These are phyloP conservation scores for Mus spicilegus DNA, from an alignment of 2,113 vertebrate species.

Conservation along the genomic window DNA sequence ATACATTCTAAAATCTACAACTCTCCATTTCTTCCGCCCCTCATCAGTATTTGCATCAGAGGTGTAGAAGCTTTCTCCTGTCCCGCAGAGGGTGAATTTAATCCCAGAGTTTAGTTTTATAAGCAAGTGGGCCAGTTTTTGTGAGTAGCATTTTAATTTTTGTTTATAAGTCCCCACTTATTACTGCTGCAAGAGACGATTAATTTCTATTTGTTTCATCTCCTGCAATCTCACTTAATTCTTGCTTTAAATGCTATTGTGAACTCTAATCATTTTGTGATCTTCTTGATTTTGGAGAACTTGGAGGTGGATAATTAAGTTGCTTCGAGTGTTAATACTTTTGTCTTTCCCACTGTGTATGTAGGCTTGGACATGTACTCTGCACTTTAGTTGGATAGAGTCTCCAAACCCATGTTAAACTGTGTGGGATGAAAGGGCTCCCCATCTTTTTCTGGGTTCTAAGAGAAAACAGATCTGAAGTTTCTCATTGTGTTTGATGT, in stretches of 20 bases:
- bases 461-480: constrained; percentile 23
- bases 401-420: not conserved
- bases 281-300: not conserved
- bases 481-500: constrained; percentile 1
- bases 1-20: not conserved
- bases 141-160: not conserved
- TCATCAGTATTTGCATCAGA: not conserved
- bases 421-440: not conserved
- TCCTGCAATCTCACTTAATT: not conserved
- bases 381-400: not conserved
- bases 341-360: not conserved
- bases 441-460: not conserved
- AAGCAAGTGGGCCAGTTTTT: not conserved
- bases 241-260: not conserved
- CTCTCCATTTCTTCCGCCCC: not conserved
- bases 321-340: not conserved
- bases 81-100: not conserved
- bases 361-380: not conserved
- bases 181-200: not conserved
- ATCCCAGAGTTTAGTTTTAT: not conserved
- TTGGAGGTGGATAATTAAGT: not conserved
- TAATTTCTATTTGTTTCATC: not conserved
- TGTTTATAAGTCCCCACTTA: not conserved
- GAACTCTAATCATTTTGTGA: not conserved
- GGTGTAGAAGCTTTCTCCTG: not conserved